phyloP scores from a whole-genome alignment of 2,113 vertebrate genomes.

The Neogale vison region DNA sequence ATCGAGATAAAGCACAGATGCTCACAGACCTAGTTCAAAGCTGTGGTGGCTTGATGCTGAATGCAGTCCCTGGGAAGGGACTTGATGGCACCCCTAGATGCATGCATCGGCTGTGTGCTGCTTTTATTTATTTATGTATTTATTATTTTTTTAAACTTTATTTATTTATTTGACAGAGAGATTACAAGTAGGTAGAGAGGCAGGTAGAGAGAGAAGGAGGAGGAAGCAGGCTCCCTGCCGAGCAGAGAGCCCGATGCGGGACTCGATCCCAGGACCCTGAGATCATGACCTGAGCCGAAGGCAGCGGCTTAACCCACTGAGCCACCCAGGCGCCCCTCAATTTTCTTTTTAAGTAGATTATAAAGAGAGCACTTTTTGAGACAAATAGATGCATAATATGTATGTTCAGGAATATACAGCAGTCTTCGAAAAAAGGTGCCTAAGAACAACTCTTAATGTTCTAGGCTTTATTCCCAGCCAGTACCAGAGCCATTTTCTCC shows the following conservation, averaged over 20 bases:
- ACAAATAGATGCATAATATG: not conserved
- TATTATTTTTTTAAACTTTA: no score
- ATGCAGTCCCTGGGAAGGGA: not conserved
- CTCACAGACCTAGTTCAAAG: not conserved
- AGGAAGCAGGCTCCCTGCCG: no score
- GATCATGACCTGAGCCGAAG: no score
- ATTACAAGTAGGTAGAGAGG: no score
- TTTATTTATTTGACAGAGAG: no score
- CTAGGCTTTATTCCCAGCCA: not conserved
- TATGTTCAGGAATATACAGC: not conserved
- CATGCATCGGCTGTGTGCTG: not conserved
- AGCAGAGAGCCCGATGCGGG: no score
- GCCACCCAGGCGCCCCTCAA: not conserved
- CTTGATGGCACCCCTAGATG: not conserved
- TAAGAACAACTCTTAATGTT: not conserved
- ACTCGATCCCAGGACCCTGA: no score
- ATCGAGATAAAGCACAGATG: not conserved
- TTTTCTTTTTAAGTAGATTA: constrained; percentile 32
- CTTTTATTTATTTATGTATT: no score
- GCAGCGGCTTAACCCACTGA: no score
- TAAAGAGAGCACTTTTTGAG: constrained; percentile 32
- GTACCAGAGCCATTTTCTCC: not conserved
- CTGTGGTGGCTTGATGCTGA: not conserved
- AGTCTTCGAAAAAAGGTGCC: not conserved
- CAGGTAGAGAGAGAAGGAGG: no score